Percentiles rank a stretch among this genome's conserved stretches.
Conservation (phyloP, 92 coral and sea anemone species). For the Heteractis magnifica region DNA sequence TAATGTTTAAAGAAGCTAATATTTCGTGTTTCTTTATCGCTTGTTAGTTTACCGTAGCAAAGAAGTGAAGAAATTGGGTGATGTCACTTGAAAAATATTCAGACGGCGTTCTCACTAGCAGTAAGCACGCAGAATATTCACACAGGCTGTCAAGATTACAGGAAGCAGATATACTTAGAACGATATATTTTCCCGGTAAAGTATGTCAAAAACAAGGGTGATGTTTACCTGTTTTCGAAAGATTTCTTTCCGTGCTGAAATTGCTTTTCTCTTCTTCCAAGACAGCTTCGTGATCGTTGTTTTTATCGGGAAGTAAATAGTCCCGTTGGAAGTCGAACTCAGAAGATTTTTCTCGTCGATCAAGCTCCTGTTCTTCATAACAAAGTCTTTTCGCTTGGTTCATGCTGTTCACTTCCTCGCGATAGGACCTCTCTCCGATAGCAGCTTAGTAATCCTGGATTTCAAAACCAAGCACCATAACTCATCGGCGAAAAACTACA, state of each 20-base stretch:
- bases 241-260: background rate
- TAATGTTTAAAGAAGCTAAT: too few species aligned
- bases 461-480: background rate
- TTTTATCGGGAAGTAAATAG: background rate
- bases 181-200: background rate
- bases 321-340: background rate
- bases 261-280: background rate
- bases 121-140: background rate
- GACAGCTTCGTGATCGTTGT: background rate
- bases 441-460: background rate
- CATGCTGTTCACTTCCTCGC: background rate
- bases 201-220: background rate
- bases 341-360: background rate
- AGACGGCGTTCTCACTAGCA: background rate
- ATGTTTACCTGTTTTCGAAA: background rate
- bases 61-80: background rate
- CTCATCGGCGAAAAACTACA: background rate
- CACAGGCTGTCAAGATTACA: conserved; percentile 1
- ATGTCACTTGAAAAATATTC: background rate
- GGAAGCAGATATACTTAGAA: background rate
- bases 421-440: background rate
- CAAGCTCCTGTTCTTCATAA: background rate
- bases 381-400: background rate
- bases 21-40: too few species aligned
- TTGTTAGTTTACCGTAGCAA: too few species aligned